These are phyloP conservation scores for Lagria hirta DNA, from an alignment of 2,888 invertebrate genomes.

Conservation along the genomic window DNA sequence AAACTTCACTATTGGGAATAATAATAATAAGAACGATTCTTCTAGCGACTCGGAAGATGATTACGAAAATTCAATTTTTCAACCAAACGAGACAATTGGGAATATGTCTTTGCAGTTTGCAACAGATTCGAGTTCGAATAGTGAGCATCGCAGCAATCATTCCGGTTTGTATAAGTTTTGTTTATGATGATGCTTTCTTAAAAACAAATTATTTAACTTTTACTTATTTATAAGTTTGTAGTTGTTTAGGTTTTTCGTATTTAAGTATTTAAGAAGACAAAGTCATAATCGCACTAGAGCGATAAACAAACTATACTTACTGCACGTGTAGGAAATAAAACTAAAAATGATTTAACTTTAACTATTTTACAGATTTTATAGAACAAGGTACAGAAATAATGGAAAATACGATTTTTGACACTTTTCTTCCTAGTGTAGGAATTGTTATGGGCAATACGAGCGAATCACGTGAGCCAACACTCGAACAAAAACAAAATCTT, in stretches of 20 bases:
- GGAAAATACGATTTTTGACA: constrained; percentile 49
- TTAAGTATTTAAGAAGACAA: too few species aligned
- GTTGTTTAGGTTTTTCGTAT: too few species aligned
- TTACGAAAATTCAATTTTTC: constrained; percentile 62
- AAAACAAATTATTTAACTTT: too few species aligned
- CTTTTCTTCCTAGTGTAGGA: constrained; percentile 67
- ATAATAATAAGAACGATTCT: constrained; percentile 45
- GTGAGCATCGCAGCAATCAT: constrained; percentile 14
- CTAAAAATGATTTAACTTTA: too few species aligned
- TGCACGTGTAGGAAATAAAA: too few species aligned
- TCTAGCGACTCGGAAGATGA: constrained; percentile 65
- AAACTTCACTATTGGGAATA: constrained; percentile 34
- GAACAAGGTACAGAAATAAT: constrained; percentile 48
- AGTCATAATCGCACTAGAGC: too few species aligned
- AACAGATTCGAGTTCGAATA: constrained; percentile 36
- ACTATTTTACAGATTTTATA: too few species aligned
- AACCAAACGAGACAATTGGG: constrained; percentile 43
- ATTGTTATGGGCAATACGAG: constrained; percentile 59
- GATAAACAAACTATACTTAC: too few species aligned
- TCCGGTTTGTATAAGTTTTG: too few species aligned
- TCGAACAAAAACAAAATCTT: constrained; percentile 55
- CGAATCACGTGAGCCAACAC: constrained; percentile 33
- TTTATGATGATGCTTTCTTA: too few species aligned
- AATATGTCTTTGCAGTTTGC: constrained; percentile 36
- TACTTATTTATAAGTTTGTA: too few species aligned